Base-by-base conservation (phyloP, 2,888 invertebrate species). In the Choreutis nemorana region DNA sequence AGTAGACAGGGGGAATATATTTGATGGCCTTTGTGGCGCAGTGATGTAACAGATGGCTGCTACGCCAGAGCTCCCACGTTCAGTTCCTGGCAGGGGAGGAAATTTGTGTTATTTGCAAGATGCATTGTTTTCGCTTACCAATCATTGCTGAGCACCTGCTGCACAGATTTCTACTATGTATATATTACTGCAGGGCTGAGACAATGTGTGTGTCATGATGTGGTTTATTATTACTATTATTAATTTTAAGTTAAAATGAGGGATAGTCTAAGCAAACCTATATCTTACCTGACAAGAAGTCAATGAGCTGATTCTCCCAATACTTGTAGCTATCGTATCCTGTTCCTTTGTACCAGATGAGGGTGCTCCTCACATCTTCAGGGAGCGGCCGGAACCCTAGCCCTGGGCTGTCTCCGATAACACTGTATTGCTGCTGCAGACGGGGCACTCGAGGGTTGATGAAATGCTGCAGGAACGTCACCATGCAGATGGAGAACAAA, bases 321-420 rank as follows among this genome's bases (percentile, higher is more conserved):
- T 87, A 86, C 41, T 84, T 81, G 53, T 87, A 91, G 55, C 90
- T 89, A 14, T 87, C 85, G 39, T 82, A 81, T 21, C 87, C 85
- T 0, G 90, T 89, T 13, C 90, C 91, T 58, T 90, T 90, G 72
- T 96, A 97, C 89, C 94, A 93, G 53, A 99, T 96, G 34, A 99
- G 83, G 5, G 97, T 96, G 58, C 95, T 96, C 48, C 95, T 89
- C 5, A 94, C 90, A 58, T 96, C 94, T 3, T 86, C 84, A 9
- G 97, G 94, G 81, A 94, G 85, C 4, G 98, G 98, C 43, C 97
- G 83, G 73, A 96, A 98, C 30, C 97, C 97, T 31, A 98, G 80
- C 33, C 97, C 97, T 34, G 98, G 98, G 78, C 95, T 97, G 40
- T 89, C 88, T 44, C 97, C 96, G 43, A 97, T 96, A 30, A 95